phyloP scores from a whole-genome alignment of 2,888 invertebrate genomes.

The Tetragonisca angustula region DNA sequence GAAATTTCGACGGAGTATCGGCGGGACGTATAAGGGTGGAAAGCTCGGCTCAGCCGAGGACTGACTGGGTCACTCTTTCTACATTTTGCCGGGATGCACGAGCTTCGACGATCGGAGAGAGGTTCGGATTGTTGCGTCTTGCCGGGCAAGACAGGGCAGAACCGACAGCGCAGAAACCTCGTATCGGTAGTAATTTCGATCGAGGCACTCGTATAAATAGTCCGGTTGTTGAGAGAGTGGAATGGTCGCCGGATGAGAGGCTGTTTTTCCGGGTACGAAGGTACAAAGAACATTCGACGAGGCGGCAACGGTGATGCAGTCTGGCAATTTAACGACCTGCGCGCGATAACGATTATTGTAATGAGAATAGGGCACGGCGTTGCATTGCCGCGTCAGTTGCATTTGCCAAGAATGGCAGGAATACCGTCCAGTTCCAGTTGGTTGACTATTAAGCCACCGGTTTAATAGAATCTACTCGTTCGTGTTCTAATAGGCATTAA shows the following conservation, averaged over 20 bases:
- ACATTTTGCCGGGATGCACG: conserved; percentile 27
- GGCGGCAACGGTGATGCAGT: conserved; percentile 35
- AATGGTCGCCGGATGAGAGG: conserved; percentile 8
- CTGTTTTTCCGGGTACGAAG: conserved; percentile 10
- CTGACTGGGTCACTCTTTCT: conserved; percentile 14
- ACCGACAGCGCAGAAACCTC: not conserved
- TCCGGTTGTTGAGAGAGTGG: not conserved
- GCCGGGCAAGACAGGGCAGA: not conserved
- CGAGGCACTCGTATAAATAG: conserved; percentile 24
- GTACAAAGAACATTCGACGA: conserved; percentile 17
- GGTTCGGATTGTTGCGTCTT: conserved; percentile 23
- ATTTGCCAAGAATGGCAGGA: not conserved
- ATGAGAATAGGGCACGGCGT: conserved; percentile 30
- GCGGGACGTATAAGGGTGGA: not conserved
- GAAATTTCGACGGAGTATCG: conserved; percentile 47
- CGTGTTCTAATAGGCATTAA: not conserved
- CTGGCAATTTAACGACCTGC: conserved; percentile 41
- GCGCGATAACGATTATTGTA: conserved; percentile 57
- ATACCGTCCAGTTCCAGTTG: not conserved
- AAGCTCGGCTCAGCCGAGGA: conserved; percentile 9
- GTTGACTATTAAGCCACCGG: not conserved
- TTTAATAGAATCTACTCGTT: conserved; percentile 20
- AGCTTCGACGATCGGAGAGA: not conserved
- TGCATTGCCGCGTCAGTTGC: conserved; percentile 11
- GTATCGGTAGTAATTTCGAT: conserved; percentile 35